phyloP scores from a whole-genome alignment of 2,888 invertebrate genomes.

The Cataglyphis cursor region DNA sequence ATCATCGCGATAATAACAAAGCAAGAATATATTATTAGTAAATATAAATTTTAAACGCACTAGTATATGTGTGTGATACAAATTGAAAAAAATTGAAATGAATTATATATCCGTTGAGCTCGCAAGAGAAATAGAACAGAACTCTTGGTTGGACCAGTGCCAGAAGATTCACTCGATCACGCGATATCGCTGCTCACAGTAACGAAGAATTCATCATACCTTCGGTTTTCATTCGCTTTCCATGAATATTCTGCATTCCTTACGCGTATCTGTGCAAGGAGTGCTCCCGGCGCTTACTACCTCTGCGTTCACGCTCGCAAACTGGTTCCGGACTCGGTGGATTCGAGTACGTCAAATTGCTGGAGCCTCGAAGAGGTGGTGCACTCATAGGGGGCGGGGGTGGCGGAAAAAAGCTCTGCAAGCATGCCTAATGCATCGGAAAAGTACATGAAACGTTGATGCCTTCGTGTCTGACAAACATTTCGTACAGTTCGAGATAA shows the following conservation, averaged over 20 bases:
- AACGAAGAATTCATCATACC: conserved; percentile 69
- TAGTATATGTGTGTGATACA: not conserved
- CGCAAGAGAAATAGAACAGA: conserved; percentile 19
- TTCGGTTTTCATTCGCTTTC: conserved; percentile 60
- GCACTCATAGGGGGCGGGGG: conserved; percentile 85
- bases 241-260: conserved; percentile 67
- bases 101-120: not conserved
- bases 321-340: conserved; percentile 86
- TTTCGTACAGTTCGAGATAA: not conserved
- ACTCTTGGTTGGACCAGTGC: conserved; percentile 49
- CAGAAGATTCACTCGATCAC: conserved; percentile 49
- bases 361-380: conserved; percentile 84
- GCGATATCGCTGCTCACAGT: conserved; percentile 48
- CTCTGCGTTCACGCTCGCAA: conserved; percentile 84
- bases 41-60: not conserved
- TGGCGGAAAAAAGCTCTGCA: conserved; percentile 86
- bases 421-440: conserved; percentile 82
- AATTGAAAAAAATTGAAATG: not conserved
- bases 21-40: not conserved
- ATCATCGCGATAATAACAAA: not conserved
- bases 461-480: conserved; percentile 20
- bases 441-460: conserved; percentile 31
- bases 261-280: conserved; percentile 86
- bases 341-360: conserved; percentile 85
- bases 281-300: conserved; percentile 85